These are phyloP conservation scores for Centropristis striata DNA, from an alignment of 2,113 vertebrate species.

Conservation along the genomic window DNA sequence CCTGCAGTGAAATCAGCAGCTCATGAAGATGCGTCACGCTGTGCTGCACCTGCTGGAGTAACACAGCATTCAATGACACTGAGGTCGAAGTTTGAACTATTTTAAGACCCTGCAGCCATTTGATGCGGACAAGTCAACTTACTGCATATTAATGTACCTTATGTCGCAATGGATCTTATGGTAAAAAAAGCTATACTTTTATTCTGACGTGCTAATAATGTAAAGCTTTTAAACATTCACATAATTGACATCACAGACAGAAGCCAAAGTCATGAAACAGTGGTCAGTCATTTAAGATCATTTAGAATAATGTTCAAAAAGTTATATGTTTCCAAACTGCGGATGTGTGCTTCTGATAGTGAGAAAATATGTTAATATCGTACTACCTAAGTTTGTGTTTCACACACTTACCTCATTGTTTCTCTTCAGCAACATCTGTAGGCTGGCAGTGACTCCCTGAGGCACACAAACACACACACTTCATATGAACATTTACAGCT, in stretches of 20 bases:
- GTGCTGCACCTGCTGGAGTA: slow-evolving; percentile 88
- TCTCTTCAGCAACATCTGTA: slow-evolving; percentile 90
- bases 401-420: slow-evolving; percentile 91
- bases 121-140: neutral
- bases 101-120: neutral
- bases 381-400: too few species aligned
- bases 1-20: slow-evolving; percentile 90
- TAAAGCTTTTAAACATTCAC: too few species aligned
- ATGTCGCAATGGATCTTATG: neutral
- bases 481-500: neutral
- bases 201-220: neutral
- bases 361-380: too few species aligned
- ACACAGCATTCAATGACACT: neutral
- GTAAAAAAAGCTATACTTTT: neutral
- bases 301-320: too few species aligned
- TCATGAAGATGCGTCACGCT: slow-evolving; percentile 89
- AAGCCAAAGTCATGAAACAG: too few species aligned
- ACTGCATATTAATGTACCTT: neutral
- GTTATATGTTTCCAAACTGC: too few species aligned
- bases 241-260: too few species aligned
- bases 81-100: neutral
- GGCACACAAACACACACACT: slow-evolving; percentile 14
- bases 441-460: slow-evolving; percentile 89
- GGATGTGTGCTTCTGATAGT: too few species aligned
- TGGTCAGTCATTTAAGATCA: neutral